phyloP scores from a whole-genome alignment of 2,888 invertebrate species.

The Pedicia rivosa region DNA sequence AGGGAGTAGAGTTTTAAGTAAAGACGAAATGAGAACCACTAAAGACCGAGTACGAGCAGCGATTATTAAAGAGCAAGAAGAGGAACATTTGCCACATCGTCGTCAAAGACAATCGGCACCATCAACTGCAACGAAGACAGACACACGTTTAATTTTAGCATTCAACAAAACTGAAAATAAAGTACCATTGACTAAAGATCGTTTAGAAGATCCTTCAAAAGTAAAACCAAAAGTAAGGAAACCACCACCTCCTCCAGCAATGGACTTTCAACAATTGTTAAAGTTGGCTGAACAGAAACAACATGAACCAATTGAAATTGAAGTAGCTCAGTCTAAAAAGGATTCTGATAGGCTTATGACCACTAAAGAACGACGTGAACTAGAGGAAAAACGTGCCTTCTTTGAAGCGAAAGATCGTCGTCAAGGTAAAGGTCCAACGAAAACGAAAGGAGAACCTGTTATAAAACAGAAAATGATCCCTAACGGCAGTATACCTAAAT shows the following conservation, averaged over 20 bases:
- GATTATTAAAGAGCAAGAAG: constrained; percentile 50
- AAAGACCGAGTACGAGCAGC: constrained; percentile 65
- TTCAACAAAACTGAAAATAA: constrained; percentile 6
- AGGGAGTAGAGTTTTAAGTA: constrained; percentile 28
- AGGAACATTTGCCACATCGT: constrained; percentile 51
- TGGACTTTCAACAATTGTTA: constrained; percentile 63
- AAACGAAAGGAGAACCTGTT: constrained; percentile 15
- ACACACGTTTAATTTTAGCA: not conserved
- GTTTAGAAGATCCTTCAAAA: constrained; percentile 23
- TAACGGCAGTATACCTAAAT: constrained; percentile 37
- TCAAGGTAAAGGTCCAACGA: constrained; percentile 29
- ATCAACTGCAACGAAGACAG: not conserved
- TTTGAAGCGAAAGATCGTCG: constrained; percentile 36
- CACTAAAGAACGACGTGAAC: constrained; percentile 60
- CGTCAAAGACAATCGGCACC: constrained; percentile 26
- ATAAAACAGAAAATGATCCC: constrained; percentile 17
- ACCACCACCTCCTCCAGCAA: constrained; percentile 47
- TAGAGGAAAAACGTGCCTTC: constrained; percentile 51
- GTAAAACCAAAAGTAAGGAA: constrained; percentile 38
- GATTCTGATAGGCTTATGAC: constrained; percentile 61
- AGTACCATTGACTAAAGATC: constrained; percentile 21
- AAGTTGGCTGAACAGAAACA: constrained; percentile 75
- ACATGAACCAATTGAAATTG: constrained; percentile 48
- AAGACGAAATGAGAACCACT: constrained; percentile 39
- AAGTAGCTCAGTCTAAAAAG: constrained; percentile 34